Conservation (phyloP, 2,113 vertebrate species). For the Pedionomus torquatus region DNA sequence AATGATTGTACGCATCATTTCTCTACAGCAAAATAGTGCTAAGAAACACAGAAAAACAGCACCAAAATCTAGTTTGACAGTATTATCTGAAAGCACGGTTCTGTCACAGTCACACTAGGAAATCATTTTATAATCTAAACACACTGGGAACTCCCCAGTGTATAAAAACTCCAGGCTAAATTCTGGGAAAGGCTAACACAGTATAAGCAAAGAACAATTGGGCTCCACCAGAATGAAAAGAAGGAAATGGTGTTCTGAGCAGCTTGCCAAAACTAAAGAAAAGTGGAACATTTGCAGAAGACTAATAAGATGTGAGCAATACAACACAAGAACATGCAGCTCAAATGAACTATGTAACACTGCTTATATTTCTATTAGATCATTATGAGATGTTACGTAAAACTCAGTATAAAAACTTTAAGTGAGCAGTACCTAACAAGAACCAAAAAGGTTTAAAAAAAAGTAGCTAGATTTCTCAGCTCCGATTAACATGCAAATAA, state of each 20-base stretch:
- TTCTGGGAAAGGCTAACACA: slow-evolving; percentile 76
- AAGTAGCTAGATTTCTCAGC: neutral
- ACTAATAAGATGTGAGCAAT: slow-evolving; percentile 42
- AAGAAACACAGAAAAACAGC: neutral
- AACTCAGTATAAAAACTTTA: neutral
- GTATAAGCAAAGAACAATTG: slow-evolving; percentile 77
- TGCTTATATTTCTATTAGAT: slow-evolving; percentile 2
- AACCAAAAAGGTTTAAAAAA: neutral
- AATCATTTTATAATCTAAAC: slow-evolving; percentile 72
- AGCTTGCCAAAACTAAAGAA: slow-evolving; percentile 73
- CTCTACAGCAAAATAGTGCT: neutral
- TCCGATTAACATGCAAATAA: neutral
- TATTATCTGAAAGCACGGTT: slow-evolving; percentile 16
- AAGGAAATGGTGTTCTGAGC: slow-evolving; percentile 77
- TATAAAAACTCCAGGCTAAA: slow-evolving; percentile 71
- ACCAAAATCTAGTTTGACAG: slow-evolving; percentile 9
- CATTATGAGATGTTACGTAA: neutral
- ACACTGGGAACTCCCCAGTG: slow-evolving; percentile 70
- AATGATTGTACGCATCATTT: neutral
- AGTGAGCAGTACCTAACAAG: neutral
- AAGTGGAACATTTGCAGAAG: slow-evolving; percentile 67
- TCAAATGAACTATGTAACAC: neutral
- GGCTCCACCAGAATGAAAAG: slow-evolving; percentile 77
- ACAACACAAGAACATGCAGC: slow-evolving; percentile 34
- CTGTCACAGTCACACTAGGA: slow-evolving; percentile 39